Evolutionary conservation across 2,797 vertebrate species (phyloP).

Genomic region (Parauchenoglanis punctatus): DNA sequence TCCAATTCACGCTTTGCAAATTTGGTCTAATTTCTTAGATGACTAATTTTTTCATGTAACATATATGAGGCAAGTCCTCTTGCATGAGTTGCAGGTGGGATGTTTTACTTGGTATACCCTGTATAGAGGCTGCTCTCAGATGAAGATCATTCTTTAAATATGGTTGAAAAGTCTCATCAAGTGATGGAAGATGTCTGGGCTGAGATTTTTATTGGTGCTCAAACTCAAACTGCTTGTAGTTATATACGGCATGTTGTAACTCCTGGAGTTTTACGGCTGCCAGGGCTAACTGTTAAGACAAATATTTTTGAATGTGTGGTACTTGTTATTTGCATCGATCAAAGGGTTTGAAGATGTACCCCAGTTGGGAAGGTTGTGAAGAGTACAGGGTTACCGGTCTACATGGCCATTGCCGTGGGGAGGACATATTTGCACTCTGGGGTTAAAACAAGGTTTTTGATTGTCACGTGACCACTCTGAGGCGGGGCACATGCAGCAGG

Average conservation of each 20-base stretch:
- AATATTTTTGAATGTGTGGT: not conserved
- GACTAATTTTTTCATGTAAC: not conserved
- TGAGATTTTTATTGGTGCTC: too few relatives aligned
- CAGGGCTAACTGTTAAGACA: not conserved
- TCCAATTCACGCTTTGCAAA: not conserved
- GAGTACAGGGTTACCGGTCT: not conserved
- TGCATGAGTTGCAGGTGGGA: not conserved
- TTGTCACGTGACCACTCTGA: constrained; percentile 39
- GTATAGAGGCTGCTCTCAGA: not conserved
- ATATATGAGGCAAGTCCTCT: not conserved
- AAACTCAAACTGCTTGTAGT: not conserved
- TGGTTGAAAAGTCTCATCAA: not conserved
- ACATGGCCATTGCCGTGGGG: constrained; percentile 7
- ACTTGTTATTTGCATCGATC: not conserved
- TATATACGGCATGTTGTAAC: not conserved
- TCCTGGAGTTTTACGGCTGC: not conserved
- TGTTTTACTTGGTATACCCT: constrained; percentile 23
- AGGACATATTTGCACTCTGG: constrained; percentile 41
- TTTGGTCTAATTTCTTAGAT: not conserved
- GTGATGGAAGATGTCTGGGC: not conserved
- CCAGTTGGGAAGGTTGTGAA: not conserved
- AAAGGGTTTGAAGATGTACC: not conserved
- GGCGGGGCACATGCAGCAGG: constrained; percentile 37
- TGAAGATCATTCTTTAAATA: not conserved
- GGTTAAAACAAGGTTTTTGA: constrained; percentile 48